These are phyloP conservation scores for Oikopleura dioica DNA, from an alignment of 23 tunicate genomes.

Conservation along the genomic window DNA sequence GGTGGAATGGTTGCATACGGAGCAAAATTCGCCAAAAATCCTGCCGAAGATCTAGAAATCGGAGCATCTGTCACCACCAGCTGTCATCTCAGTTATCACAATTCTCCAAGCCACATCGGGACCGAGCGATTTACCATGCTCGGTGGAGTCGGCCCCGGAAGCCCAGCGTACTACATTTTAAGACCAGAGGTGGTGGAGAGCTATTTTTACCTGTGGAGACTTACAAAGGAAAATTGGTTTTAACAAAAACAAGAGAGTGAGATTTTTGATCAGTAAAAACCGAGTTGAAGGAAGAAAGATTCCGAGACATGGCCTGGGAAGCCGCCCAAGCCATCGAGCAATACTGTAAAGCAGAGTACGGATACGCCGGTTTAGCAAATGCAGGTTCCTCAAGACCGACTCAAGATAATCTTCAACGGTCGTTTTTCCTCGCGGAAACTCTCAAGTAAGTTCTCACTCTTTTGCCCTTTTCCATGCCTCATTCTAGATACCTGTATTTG, in stretches of 20 bases:
- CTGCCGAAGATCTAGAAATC: not conserved
- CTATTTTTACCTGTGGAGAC: conserved; percentile 10
- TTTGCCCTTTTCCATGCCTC: too few species aligned
- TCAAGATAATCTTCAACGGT: not conserved
- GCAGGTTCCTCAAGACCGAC: not conserved
- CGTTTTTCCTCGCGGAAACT: not conserved
- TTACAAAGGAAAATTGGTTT: too few species aligned
- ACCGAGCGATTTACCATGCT: not conserved
- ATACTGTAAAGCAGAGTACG: not conserved
- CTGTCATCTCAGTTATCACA: not conserved
- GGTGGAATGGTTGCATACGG: not conserved
- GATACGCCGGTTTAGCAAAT: not conserved
- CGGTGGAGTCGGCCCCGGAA: not conserved
- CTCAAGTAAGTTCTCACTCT: conserved; percentile 10
- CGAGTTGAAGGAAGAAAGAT: too few species aligned
- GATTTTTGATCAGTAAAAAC: too few species aligned
- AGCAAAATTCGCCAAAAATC: not conserved
- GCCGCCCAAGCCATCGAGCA: not conserved
- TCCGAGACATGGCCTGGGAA: conserved; percentile 7
- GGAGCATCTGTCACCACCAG: not conserved
- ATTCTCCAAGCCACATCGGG: not conserved
- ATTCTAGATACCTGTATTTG: conserved; percentile 37
- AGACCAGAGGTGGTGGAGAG: not conserved
- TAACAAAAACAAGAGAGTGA: too few species aligned
- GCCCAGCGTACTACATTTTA: not conserved